These are phyloP conservation scores for Dicycla oo DNA, from an alignment of 2,888 invertebrate species.

Conservation along the genomic window DNA sequence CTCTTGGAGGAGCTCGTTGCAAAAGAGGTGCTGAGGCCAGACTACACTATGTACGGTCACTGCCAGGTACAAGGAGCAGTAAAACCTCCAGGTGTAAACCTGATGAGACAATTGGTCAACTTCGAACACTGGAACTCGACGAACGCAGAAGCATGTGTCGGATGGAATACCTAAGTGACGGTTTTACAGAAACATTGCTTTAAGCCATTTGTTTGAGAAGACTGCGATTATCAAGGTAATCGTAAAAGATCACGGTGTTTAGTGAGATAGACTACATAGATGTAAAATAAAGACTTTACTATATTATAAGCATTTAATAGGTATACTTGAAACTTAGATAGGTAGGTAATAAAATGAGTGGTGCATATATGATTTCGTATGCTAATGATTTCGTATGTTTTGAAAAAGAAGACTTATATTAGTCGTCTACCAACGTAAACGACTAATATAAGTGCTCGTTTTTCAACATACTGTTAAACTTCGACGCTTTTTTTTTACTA, in stretches of 20 bases:
- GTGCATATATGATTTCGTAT: slow-evolving; percentile 29
- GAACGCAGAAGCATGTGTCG: slow-evolving; percentile 68
- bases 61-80: slow-evolving; percentile 77
- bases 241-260: background rate
- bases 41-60: slow-evolving; percentile 77
- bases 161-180: slow-evolving; percentile 37
- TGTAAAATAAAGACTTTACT: slow-evolving; percentile 4
- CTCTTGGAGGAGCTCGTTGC: slow-evolving; percentile 75
- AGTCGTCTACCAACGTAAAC: too few species aligned
- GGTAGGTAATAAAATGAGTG: background rate
- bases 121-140: slow-evolving; percentile 77
- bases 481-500: background rate
- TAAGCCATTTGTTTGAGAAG: slow-evolving; percentile 19
- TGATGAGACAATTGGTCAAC: slow-evolving; percentile 70
- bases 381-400: background rate
- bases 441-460: background rate
- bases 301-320: slow-evolving; percentile 13
- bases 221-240: slow-evolving; percentile 32
- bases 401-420: too few species aligned
- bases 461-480: slow-evolving; percentile 6
- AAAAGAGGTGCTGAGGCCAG: slow-evolving; percentile 68
- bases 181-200: background rate
- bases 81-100: slow-evolving; percentile 75
- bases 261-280: slow-evolving; percentile 12
- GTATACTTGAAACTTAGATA: background rate